Conservation (phyloP, 2,113 vertebrate genomes). For the Meles meles region DNA sequence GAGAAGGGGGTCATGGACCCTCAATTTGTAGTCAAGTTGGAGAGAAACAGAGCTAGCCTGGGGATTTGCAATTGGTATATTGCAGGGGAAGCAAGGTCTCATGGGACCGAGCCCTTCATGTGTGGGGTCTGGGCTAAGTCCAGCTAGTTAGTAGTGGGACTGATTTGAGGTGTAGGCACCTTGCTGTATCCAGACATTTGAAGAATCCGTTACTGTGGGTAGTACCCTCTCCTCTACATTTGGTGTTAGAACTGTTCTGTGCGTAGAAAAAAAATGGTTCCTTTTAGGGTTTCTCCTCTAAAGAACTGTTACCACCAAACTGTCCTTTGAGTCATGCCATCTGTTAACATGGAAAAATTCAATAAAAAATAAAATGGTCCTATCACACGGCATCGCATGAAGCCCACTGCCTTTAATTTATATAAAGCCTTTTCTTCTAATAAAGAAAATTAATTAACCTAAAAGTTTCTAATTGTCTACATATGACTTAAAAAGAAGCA, state of each 20-base stretch:
- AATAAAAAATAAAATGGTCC: background rate
- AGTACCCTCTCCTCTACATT: rapidly evolving
- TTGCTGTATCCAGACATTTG: too few species aligned
- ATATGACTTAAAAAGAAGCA: slow-evolving; percentile 14
- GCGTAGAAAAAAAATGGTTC: background rate
- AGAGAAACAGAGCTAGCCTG: background rate
- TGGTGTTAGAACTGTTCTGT: background rate
- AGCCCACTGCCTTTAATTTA: slow-evolving; percentile 1
- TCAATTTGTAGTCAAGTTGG: background rate
- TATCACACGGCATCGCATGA: background rate
- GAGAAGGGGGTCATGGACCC: background rate
- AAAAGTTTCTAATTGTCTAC: slow-evolving; percentile 41
- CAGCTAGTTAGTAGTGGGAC: background rate
- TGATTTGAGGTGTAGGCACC: rapidly evolving
- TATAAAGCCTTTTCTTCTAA: background rate
- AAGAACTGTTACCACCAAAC: background rate
- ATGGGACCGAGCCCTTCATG: background rate
- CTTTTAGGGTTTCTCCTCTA: background rate
- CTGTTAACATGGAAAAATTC: background rate
- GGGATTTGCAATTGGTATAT: background rate
- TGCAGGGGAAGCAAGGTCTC: background rate
- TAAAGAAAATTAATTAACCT: slow-evolving; percentile 51
- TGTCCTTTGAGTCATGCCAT: background rate
- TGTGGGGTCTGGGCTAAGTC: background rate
- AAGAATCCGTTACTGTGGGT: background rate